These are phyloP conservation scores for Saguinus imperator DNA, from an alignment of 2,113 vertebrate genomes.

Conservation along the genomic window DNA sequence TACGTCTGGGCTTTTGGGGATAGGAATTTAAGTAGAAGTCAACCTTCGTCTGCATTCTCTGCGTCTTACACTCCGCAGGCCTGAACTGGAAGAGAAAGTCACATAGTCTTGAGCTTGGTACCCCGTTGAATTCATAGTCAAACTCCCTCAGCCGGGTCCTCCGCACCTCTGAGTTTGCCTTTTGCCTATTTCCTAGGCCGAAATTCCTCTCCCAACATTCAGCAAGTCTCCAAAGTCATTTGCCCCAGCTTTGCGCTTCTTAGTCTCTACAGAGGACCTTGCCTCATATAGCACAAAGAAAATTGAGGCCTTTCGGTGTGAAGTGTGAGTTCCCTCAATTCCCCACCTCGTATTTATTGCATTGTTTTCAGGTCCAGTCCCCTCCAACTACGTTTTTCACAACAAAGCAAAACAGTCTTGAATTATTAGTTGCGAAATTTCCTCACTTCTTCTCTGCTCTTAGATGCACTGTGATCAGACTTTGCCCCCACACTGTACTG, in stretches of 20 bases:
- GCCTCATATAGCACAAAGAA: background rate
- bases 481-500: background rate
- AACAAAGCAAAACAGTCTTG: slow-evolving; percentile 1
- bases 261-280: background rate
- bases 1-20: too few species aligned
- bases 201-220: background rate
- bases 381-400: background rate
- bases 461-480: background rate
- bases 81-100: background rate
- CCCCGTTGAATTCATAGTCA: background rate
- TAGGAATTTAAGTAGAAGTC: background rate
- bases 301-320: background rate
- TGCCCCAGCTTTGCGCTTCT: background rate
- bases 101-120: background rate
- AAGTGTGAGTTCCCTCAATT: background rate
- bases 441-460: background rate
- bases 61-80: background rate
- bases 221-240: too few species aligned
- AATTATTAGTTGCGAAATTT: background rate
- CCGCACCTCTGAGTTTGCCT: background rate
- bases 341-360: background rate
- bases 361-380: background rate
- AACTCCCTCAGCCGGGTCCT: background rate
- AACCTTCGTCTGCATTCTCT: background rate
- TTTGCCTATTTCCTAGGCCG: background rate